These are phyloP conservation scores for Muntiacus muntjak DNA, from an alignment of 2,113 vertebrate genomes.

Conservation along the genomic window DNA sequence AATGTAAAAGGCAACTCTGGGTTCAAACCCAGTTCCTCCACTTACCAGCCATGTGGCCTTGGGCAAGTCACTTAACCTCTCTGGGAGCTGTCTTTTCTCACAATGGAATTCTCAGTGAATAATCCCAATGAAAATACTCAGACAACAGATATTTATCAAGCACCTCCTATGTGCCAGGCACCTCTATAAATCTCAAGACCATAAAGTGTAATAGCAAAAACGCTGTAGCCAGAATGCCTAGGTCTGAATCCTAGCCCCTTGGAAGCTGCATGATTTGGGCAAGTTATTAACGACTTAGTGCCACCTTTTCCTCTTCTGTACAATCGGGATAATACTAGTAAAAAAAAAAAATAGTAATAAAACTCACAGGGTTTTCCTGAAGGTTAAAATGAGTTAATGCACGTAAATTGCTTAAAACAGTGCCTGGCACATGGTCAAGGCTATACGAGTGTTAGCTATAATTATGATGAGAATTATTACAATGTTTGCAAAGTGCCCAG, in stretches of 20 bases:
- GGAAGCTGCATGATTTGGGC: neutral
- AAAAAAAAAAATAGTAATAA: neutral
- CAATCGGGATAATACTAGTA: neutral
- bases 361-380: neutral
- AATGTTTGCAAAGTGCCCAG: neutral
- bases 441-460: neutral
- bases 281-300: neutral
- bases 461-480: neutral
- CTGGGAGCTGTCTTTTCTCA: neutral
- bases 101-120: neutral
- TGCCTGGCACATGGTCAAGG: neutral
- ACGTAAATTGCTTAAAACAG: neutral
- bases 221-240: neutral
- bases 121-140: conserved; percentile 9
- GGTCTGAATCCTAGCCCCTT: neutral
- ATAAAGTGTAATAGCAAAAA: neutral
- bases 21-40: neutral
- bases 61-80: neutral
- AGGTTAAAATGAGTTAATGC: neutral
- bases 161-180: neutral
- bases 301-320: neutral
- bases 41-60: neutral
- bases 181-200: neutral
- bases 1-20: neutral
- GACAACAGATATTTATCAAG: neutral